phyloP scores from a whole-genome alignment of 1,140 invertebrate genomes.

The Apis dorsata region DNA sequence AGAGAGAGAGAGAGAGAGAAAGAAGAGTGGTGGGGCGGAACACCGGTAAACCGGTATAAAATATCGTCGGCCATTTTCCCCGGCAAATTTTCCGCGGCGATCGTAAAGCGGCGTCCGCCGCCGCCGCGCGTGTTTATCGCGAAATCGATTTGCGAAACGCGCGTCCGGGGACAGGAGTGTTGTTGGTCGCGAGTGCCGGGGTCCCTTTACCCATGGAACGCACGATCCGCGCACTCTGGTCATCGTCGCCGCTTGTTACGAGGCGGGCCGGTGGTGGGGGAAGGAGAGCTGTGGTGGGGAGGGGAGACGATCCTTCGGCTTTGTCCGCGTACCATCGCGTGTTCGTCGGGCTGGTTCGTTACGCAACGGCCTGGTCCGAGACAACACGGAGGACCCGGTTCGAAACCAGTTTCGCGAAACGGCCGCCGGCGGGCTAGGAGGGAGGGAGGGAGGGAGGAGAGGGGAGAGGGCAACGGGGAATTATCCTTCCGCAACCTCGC shows the following conservation, averaged over 20 bases:
- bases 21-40: neutral
- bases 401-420: slow-evolving; percentile 71
- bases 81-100: slow-evolving; percentile 49
- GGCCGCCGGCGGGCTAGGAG: slow-evolving; percentile 46
- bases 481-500: slow-evolving; percentile 72
- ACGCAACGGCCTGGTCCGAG: slow-evolving; percentile 62
- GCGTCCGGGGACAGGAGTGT: slow-evolving; percentile 10
- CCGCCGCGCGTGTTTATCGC: slow-evolving; percentile 39
- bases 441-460: slow-evolving; percentile 26
- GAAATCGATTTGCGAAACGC: slow-evolving; percentile 63
- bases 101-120: slow-evolving; percentile 20
- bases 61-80: slow-evolving; percentile 25
- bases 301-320: slow-evolving; percentile 18
- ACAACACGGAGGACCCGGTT: slow-evolving; percentile 62
- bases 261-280: neutral
- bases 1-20: neutral
- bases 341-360: slow-evolving; percentile 63
- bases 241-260: slow-evolving; percentile 29
- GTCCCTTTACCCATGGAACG: slow-evolving; percentile 9
- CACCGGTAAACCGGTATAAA: slow-evolving; percentile 27
- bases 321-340: slow-evolving; percentile 35
- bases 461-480: slow-evolving; percentile 60
- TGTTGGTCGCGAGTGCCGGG: neutral
- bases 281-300: no score
- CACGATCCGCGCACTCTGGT: slow-evolving; percentile 35